Conservation (phyloP, 2,888 invertebrate genomes). For the Chouioia cunea region DNA sequence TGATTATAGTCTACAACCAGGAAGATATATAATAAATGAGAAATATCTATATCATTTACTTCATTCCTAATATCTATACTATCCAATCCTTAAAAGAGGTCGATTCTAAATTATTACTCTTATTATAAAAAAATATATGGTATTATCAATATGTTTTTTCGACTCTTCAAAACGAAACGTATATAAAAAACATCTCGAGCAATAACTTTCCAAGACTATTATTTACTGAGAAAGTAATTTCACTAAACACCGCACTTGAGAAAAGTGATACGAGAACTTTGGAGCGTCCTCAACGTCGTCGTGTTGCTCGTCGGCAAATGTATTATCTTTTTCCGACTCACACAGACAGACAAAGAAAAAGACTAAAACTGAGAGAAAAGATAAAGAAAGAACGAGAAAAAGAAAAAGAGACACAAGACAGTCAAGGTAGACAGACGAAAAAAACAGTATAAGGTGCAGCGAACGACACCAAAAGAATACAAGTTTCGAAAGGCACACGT, state of each 20-base stretch:
- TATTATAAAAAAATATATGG: too few relatives aligned
- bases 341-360: conserved; percentile 27
- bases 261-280: conserved; percentile 27
- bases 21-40: background rate
- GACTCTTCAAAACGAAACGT: too few relatives aligned
- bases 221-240: conserved; percentile 15
- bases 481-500: conserved; percentile 50
- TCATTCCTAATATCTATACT: background rate
- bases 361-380: conserved; percentile 36
- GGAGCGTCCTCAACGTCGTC: background rate
- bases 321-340: conserved; percentile 50
- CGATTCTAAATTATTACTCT: too few relatives aligned
- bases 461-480: conserved; percentile 45
- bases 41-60: conserved; percentile 2
- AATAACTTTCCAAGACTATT: too few relatives aligned
- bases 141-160: too few relatives aligned
- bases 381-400: conserved; percentile 39
- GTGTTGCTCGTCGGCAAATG: conserved; percentile 17
- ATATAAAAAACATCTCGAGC: too few relatives aligned
- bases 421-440: conserved; percentile 9
- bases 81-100: too few relatives aligned
- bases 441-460: background rate
- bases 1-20: conserved; percentile 11
- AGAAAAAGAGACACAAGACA: conserved; percentile 34
- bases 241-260: conserved; percentile 4